Evolutionary conservation across 1,140 invertebrate species (phyloP).

Genomic region (Meloidogyne chitwoodi): DNA sequence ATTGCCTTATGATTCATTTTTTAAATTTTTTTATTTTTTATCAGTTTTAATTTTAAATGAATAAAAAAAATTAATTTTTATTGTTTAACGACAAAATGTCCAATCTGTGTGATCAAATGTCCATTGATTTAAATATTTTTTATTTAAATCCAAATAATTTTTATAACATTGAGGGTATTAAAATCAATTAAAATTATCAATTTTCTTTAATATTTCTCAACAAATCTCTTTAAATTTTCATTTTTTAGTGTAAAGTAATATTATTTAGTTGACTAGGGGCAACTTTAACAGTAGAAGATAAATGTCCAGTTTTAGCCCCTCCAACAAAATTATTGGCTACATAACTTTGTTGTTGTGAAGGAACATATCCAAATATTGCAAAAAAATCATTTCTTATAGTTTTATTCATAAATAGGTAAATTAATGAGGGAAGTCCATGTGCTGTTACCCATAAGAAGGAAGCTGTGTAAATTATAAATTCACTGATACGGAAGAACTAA

Average conservation of each 20-base stretch:
- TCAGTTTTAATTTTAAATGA: no score
- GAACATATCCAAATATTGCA: background rate
- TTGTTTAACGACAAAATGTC: no score
- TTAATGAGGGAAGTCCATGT: conserved; percentile 17
- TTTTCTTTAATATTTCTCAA: background rate
- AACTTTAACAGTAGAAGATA: background rate
- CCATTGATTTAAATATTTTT: no score
- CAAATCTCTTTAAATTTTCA: background rate
- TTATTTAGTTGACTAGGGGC: background rate
- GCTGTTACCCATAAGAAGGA: conserved; percentile 17
- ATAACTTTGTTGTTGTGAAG: background rate
- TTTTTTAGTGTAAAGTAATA: background rate
- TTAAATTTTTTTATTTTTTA: background rate
- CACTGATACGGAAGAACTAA: conserved; percentile 15
- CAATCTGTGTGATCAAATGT: no score
- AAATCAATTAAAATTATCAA: no score
- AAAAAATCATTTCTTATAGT: conserved; percentile 18
- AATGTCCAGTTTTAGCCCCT: background rate
- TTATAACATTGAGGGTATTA: no score
- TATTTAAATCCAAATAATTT: no score
- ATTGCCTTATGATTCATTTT: background rate
- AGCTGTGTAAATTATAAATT: conserved; percentile 1
- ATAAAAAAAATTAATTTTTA: no score
- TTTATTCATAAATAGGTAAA: conserved; percentile 22
- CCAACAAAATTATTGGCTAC: background rate